phyloP scores from a whole-genome alignment of 2,888 invertebrate species.

The Lasiommata megera region DNA sequence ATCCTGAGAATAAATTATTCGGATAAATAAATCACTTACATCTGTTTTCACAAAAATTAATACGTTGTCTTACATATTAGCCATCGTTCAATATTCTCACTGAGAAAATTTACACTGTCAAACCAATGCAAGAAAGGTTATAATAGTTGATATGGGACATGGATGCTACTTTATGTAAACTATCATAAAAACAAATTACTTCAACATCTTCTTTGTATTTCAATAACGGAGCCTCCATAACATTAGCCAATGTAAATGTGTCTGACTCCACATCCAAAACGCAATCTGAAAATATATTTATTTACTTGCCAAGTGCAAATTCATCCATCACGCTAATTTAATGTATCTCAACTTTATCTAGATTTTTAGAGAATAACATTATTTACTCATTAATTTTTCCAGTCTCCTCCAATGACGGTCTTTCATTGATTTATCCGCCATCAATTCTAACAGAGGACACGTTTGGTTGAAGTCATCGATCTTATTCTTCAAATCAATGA shows the following conservation, averaged over 20 bases:
- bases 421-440: constrained; percentile 94
- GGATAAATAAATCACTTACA: too few species aligned
- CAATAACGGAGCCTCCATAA: constrained; percentile 92
- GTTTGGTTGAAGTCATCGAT: constrained; percentile 95
- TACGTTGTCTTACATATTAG: too few species aligned
- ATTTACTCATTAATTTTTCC: constrained; percentile 70
- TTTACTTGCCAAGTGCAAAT: not conserved
- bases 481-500: constrained; percentile 90
- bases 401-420: constrained; percentile 88
- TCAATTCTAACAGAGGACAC: constrained; percentile 91
- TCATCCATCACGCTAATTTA: too few species aligned
- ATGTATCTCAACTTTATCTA: too few species aligned
- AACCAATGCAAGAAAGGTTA: too few species aligned
- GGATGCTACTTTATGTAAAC: too few species aligned
- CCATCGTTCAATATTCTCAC: too few species aligned
- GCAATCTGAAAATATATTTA: constrained; percentile 61
- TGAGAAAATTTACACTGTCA: too few species aligned
- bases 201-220: constrained; percentile 93
- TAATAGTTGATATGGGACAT: too few species aligned
- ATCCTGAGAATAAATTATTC: constrained; percentile 76
- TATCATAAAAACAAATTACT: constrained; percentile 57
- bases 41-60: too few species aligned
- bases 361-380: not conserved
- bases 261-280: constrained; percentile 90
- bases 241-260: constrained; percentile 88